phyloP scores from a whole-genome alignment of 2,113 vertebrate species.

The Datnioides undecimradiatus region DNA sequence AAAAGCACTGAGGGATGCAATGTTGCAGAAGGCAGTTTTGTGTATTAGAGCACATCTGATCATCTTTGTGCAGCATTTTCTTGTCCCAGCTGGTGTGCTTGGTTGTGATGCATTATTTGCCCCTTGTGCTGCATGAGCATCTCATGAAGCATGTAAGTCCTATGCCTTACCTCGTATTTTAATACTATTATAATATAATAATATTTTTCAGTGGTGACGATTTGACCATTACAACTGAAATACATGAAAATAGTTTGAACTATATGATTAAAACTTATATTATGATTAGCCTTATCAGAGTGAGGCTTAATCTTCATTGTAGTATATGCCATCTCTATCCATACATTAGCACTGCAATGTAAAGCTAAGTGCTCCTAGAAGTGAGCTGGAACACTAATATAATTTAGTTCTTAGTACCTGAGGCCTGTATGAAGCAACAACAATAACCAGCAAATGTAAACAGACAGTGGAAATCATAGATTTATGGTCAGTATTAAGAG shows the following conservation, averaged over 20 bases:
- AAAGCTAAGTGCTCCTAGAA: neutral
- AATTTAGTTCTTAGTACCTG: neutral
- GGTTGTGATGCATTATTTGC: conserved; percentile 15
- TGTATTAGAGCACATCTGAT: conserved; percentile 43
- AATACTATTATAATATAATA: no score
- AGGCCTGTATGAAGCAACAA: neutral
- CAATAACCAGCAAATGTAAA: neutral
- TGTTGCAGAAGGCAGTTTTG: conserved; percentile 17
- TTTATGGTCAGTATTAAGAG: neutral
- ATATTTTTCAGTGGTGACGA: no score
- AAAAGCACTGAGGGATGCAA: conserved; percentile 23
- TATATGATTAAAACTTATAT: neutral
- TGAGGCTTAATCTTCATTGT: neutral
- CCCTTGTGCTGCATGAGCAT: neutral
- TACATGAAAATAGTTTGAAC: neutral
- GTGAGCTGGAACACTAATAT: neutral
- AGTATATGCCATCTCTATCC: neutral
- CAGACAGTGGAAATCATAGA: neutral
- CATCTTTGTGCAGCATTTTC: conserved; percentile 4
- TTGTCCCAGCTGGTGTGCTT: neutral
- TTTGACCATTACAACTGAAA: neutral
- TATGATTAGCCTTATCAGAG: neutral
- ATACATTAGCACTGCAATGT: neutral
- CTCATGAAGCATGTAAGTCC: neutral
- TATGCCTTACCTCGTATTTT: neutral